Base-by-base conservation (phyloP, 2,113 vertebrate genomes). In the Anoplopoma fimbria region DNA sequence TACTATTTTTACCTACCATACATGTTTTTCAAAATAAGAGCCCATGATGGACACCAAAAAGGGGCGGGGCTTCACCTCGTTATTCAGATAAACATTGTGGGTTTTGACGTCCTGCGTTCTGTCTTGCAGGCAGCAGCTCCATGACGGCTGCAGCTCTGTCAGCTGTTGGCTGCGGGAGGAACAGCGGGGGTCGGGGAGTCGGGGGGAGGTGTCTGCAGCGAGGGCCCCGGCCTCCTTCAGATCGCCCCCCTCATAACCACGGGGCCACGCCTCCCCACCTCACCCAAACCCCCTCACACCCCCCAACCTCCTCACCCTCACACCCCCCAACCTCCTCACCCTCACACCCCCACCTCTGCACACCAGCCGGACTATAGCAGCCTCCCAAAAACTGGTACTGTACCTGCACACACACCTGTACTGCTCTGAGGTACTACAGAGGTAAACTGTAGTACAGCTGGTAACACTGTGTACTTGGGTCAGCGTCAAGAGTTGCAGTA, bases 201-300 rank as follows among this genome's bases (percentile, higher is more conserved):
- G 42, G 1, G 62, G 25, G 2, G 61, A n/a, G n/a, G n/a, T n/a
- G n/a, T 25, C 34, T 4, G 67, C 0, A 15, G 68, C 1, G 83
- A 95, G 23, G 81, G 68, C 1, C 92, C 94, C 1, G 90, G 89
- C 0, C 85, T 95, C 21, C 88, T 96, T 40, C 94, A 93, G 75
- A 91, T 94, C 1, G 58, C 90, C 38, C 87, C 8, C 82, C 93
- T 15, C 87, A 81, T 9, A 84, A 83, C 74, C 89, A 82, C 0
- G 71, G 77, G 2, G 62, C 42, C 82, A 82, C 58, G 76, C 92
- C 29, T 90, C 94, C 15, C 84, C 91, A 0, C 90, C 94, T 9
- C 84, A 93, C 15, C 88, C 93, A 0, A 75, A 91, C 82, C 74
- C 89, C 81, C 0, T 40, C 81, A 84, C 51, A 73, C 92, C 33